Base-by-base conservation (phyloP, 2,888 invertebrate genomes). In the Anarsia innoxiella region DNA sequence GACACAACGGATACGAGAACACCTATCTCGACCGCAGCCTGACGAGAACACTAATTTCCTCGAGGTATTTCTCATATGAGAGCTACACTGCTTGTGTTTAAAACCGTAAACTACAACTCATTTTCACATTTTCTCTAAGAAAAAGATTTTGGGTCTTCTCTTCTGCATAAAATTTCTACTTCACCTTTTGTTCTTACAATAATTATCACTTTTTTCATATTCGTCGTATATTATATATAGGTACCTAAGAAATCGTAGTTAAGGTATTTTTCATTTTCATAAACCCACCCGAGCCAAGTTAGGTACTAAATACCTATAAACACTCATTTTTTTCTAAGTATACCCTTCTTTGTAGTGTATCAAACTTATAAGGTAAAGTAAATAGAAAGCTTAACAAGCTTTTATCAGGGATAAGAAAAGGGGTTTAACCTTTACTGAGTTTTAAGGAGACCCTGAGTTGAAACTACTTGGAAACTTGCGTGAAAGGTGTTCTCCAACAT, bases 361-460 rank as follows among this genome's bases (percentile, higher is more conserved):
- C n/a, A n/a, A n/a, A n/a, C n/a, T n/a, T n/a, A n/a, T n/a, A n/a
- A n/a, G n/a, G n/a, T n/a, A n/a, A n/a, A n/a, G n/a, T n/a, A 19
- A 5, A 19, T 14, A 23, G 25, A 25, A 25, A 33, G 33, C 25
- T 23, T 33, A 33, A 33, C 33, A 33, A 33, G 33, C 33, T 33
- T 33, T 25, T 33, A 33, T 33, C 33, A 12, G 23, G 25, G 33
- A 33, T 33, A 10, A 33, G 31, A 25, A 11, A 11, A 14, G 33
- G 33, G 33, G 14, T 23, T 33, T 33, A 33, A 33, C 25, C 25
- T 33, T 33, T 25, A 33, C 25, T 25, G 26, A 25, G 32, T 32
- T 25, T 23, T n/a, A 13, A 25, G 16, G 23, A 32, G 23, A 9
- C 14, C 4, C 10, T 33, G 19, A 33, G 33, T 12, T 13, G 25